Percentiles rank a stretch among this genome's conserved stretches.
These are phyloP conservation scores for Calliopsis andreniformis DNA, from an alignment of 1,140 invertebrate genomes.

Conservation along the genomic window DNA sequence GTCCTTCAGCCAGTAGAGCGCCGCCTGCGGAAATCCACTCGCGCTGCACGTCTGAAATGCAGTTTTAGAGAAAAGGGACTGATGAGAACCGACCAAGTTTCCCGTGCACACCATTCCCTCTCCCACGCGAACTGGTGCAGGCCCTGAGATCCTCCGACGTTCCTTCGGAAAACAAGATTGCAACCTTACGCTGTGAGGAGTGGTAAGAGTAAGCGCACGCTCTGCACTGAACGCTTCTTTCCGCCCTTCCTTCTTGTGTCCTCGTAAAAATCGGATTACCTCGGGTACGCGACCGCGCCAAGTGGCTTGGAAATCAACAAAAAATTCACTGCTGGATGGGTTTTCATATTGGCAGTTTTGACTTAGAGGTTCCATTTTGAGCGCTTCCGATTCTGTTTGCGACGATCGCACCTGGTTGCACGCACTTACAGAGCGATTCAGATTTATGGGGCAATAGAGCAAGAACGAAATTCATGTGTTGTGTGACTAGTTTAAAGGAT, in stretches of 20 bases:
- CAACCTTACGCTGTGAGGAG: not conserved
- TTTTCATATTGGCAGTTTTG: not conserved
- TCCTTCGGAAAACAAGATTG: constrained; percentile 29
- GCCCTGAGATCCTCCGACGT: not conserved
- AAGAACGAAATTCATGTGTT: no score
- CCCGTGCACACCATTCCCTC: not conserved
- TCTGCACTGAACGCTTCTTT: not conserved
- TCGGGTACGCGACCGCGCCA: not conserved
- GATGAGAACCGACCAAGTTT: constrained; percentile 55
- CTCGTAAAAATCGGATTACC: constrained; percentile 42
- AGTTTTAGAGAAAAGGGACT: constrained; percentile 57
- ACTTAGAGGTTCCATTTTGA: not conserved
- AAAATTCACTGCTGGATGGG: constrained; percentile 8
- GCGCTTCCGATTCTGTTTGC: not conserved
- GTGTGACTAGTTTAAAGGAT: no score
- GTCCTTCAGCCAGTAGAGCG: constrained; percentile 83
- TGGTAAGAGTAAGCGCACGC: no score
- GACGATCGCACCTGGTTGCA: no score
- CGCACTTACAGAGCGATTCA: no score
- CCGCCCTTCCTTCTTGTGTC: not conserved
- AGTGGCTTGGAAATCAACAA: not conserved
- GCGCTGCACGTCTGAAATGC: constrained; percentile 77
- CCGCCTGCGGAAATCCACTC: constrained; percentile 80
- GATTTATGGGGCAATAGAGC: no score
- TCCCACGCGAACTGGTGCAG: not conserved